Evolutionary conservation across 2,797 vertebrate species (phyloP).

Genomic region (Sebastes matsubarae): DNA sequence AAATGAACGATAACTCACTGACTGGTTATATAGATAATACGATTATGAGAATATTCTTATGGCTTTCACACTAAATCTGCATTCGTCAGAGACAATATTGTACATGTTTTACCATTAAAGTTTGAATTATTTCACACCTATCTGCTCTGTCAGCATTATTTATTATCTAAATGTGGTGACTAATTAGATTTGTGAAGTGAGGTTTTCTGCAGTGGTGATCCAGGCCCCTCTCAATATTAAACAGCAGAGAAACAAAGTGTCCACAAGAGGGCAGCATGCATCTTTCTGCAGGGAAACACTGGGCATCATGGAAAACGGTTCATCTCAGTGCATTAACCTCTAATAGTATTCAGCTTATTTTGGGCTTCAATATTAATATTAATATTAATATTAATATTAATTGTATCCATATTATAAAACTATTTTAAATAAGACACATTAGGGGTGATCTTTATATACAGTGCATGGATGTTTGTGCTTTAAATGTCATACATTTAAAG

Average conservation of each 20-base stretch:
- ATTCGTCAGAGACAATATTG: not conserved
- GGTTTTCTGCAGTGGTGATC: not conserved
- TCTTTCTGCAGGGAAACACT: not conserved
- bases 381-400: no score
- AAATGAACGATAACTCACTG: not conserved
- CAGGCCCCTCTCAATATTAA: not conserved
- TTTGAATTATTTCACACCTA: not conserved
- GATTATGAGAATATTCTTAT: not conserved
- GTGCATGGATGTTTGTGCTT: not conserved
- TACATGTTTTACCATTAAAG: not conserved
- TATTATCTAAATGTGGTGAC: not conserved
- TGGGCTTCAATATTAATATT: not conserved
- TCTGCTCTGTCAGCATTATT: not conserved
- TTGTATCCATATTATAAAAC: accelerated
- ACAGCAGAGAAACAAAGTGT: accelerated
- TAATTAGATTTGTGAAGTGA: not conserved
- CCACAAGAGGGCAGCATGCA: slow-evolving; percentile 61
- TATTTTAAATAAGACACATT: not conserved
- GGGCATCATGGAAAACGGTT: not conserved
- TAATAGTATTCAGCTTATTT: not conserved
- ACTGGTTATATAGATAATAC: no score
- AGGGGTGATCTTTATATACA: not conserved
- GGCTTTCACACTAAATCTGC: not conserved
- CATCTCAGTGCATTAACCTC: not conserved
- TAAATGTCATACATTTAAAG: no score